Base-by-base conservation (phyloP, 2,888 invertebrate genomes). In the Drosophila pseudotakahashii region DNA sequence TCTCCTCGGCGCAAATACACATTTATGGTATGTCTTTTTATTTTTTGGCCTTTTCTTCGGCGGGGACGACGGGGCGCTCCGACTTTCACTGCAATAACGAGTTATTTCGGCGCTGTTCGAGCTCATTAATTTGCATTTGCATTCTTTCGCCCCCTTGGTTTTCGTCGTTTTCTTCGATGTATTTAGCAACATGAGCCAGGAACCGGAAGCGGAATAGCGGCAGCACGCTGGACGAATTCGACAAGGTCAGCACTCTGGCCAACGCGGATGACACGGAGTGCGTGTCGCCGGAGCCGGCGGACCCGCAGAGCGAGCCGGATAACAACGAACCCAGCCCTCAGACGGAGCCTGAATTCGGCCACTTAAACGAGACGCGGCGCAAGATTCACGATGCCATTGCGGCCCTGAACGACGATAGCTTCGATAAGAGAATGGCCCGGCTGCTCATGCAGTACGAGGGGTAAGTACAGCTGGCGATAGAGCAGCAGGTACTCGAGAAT, bases 321-420 rank as follows among this genome's bases (percentile, higher is more conserved):
- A 61, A 10, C 30, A 36, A 45, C 9, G 44, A 64, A n/a, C 48
- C 63, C 41, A n/a, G 30, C 2, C n/a, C 30, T 14, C 45, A 30
- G 2, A 5, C 30, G 14, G 52, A 63, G 52, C 59, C 70, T 62
- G 77, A 88, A 66, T 82, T 82, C 44, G 72, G 68, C 54, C 88
- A 77, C 55, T 63, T 82, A 23, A 66, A 53, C 50, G 77, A 79
- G 61, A 85, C 73, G 36, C 73, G 82, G 3, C 71, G 73, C 11
- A 77, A 52, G 72, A 88, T 82, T 73, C 76, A 72, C 55, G 79
- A 79, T 72, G 77, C 73, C 47, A 88, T 82, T 53, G 88, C 88
- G 36, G 77, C 88, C 34, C 57, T 69, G 36, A 63, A 79, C 50
- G 77, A 81, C 57, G 79, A 75, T 44, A 74, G 79, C 70, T 85